phyloP scores from a whole-genome alignment of 2,113 vertebrate genomes.

The Limnothrissa miodon region DNA sequence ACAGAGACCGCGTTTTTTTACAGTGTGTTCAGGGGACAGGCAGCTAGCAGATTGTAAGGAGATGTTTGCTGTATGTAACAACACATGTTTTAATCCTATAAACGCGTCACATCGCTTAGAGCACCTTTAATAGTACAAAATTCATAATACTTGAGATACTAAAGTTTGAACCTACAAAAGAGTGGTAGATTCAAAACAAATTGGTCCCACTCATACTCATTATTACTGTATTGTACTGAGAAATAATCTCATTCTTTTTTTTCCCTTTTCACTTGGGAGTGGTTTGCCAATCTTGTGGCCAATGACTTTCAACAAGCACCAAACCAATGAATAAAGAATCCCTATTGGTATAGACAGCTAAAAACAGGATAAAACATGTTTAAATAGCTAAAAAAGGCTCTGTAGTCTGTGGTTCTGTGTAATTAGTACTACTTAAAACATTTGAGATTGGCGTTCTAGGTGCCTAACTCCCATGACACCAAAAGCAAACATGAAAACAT shows the following conservation, averaged over 20 bases:
- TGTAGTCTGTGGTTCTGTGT: not conserved
- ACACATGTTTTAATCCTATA: no score
- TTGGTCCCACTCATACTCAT: not conserved
- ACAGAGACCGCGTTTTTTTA: no score
- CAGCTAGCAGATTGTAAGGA: no score
- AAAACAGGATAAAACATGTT: not conserved
- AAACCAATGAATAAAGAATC: not conserved
- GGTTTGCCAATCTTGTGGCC: not conserved
- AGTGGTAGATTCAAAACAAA: not conserved
- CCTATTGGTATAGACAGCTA: not conserved
- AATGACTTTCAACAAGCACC: not conserved
- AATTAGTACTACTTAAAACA: not conserved
- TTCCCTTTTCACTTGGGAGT: not conserved
- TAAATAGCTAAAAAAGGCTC: not conserved
- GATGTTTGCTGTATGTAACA: no score
- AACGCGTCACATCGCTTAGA: no score
- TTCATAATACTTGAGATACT: not conserved
- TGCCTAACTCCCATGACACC: not conserved
- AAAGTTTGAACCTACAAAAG: not conserved
- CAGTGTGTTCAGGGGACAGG: no score
- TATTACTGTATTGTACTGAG: not conserved
- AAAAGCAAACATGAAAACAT: not conserved
- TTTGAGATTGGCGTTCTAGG: not conserved
- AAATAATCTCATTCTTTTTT: not conserved
- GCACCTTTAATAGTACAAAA: no score